These are phyloP conservation scores for Ciona savignyi DNA, from an alignment of 23 tunicate genomes.

Conservation along the genomic window DNA sequence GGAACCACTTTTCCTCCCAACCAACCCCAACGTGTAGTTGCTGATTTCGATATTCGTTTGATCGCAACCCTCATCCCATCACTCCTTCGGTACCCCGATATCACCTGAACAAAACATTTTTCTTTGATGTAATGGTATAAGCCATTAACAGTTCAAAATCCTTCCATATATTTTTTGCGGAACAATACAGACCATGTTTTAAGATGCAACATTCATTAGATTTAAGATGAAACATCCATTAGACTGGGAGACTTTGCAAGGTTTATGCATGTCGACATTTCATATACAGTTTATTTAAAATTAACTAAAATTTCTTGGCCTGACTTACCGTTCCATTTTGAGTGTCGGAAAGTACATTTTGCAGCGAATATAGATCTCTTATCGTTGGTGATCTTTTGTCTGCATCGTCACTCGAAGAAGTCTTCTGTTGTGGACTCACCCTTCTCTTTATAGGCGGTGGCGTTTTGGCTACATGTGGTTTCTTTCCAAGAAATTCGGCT, in stretches of 20 bases:
- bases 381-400: conserved; percentile 52
- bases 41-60: conserved; percentile 81
- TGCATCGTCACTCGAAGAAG: conserved; percentile 2
- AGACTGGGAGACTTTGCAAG: too few relatives aligned
- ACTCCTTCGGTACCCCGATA: conserved; percentile 79
- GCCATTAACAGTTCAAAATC: too few relatives aligned
- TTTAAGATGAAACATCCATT: too few relatives aligned
- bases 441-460: neutral
- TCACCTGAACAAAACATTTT: conserved; percentile 37
- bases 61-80: conserved; percentile 95
- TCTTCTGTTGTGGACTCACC: neutral
- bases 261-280: too few relatives aligned
- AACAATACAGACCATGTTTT: too few relatives aligned
- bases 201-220: too few relatives aligned
- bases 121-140: too few relatives aligned
- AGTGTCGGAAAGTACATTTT: conserved; percentile 93
- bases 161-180: too few relatives aligned
- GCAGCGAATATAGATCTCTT: conserved; percentile 83
- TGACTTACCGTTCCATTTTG: conserved; percentile 95
- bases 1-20: conserved; percentile 89
- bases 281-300: conserved; percentile 3
- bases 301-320: neutral
- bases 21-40: conserved; percentile 86
- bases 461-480: conserved; percentile 1
- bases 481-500: neutral